Evolutionary conservation across 2,888 invertebrate species (phyloP).

Genomic region (Empis stercorea): DNA sequence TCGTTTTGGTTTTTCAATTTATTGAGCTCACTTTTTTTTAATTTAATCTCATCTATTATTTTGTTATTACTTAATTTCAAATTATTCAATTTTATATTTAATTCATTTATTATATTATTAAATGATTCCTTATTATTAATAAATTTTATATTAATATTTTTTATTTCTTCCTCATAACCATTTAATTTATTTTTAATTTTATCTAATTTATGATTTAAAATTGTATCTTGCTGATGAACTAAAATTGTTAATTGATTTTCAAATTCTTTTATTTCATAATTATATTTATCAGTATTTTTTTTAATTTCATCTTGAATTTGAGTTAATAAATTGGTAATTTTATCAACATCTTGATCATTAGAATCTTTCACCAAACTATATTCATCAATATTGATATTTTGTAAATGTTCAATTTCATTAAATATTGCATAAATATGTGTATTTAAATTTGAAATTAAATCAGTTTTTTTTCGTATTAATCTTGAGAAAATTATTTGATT

Average conservation of each 20-base stretch:
- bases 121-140: not conserved
- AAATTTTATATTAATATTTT: not conserved
- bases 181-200: not conserved
- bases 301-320: not conserved
- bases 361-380: slow-evolving; percentile 6
- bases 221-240: slow-evolving; percentile 2
- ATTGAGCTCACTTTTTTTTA: not conserved
- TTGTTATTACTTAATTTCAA: not conserved
- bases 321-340: slow-evolving; percentile 2
- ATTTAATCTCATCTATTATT: not conserved
- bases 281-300: not conserved
- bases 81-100: not conserved
- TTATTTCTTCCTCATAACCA: not conserved
- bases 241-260: slow-evolving; percentile 4
- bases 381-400: slow-evolving; percentile 1
- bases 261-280: not conserved
- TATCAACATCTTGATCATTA: slow-evolving; percentile 6
- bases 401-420: not conserved
- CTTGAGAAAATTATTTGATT: slow-evolving; percentile 11
- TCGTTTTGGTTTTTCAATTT: not conserved
- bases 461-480: slow-evolving; percentile 9
- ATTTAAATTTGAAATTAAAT: slow-evolving; percentile 8
- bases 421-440: slow-evolving; percentile 10
- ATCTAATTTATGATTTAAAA: not conserved
- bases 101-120: not conserved